These are phyloP conservation scores for Corvus hawaiiensis DNA, from an alignment of 2,113 vertebrate genomes.

Conservation along the genomic window DNA sequence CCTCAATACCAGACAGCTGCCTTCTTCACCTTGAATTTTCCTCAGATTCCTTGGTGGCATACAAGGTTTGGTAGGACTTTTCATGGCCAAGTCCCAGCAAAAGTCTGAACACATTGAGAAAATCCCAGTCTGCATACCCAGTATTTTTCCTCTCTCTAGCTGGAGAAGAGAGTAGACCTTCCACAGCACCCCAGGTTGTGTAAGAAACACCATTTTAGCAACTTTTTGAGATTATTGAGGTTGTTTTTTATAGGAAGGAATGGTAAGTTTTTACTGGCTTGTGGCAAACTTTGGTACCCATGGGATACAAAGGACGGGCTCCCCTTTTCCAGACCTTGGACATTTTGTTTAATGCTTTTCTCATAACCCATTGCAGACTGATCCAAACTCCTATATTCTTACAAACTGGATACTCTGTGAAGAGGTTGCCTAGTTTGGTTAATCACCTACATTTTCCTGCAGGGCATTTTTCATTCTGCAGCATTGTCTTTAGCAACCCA, in stretches of 20 bases:
- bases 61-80: not conserved
- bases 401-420: not conserved
- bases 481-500: not conserved
- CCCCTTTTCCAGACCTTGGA: not conserved
- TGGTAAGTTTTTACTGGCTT: not conserved
- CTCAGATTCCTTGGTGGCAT: not conserved
- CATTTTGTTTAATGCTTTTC: not conserved
- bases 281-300: not conserved
- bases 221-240: not conserved
- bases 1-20: not conserved
- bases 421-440: not conserved
- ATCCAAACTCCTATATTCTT: not conserved
- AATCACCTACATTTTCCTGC: not conserved
- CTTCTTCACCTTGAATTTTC: not conserved
- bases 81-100: not conserved
- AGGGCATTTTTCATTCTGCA: not conserved
- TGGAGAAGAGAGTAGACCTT: not conserved
- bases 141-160: not conserved
- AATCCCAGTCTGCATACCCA: not conserved
- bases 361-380: not conserved
- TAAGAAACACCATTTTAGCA: not conserved
- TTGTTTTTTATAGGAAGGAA: not conserved
- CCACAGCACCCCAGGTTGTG: not conserved
- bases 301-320: not conserved
- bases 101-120: not conserved